Conservation (phyloP, 2,797 vertebrate genomes). For the Pterois miles region DNA sequence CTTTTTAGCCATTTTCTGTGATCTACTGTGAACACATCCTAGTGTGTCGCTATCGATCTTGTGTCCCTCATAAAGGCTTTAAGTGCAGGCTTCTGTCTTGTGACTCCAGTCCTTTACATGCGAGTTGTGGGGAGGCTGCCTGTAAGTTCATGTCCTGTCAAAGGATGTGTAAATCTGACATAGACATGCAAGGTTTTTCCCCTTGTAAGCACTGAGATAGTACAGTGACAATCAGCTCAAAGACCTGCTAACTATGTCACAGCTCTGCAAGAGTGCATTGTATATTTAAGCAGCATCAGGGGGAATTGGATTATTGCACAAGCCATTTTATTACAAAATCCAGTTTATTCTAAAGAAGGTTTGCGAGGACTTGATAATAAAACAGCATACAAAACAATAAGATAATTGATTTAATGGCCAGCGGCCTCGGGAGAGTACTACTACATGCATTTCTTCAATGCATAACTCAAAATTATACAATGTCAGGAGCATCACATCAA, state of each 20-base stretch:
- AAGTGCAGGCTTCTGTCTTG: conserved; percentile 27
- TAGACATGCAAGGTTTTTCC: conserved; percentile 67
- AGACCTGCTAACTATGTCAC: conserved; percentile 43
- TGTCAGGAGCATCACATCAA: background rate
- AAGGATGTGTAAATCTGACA: conserved; percentile 74
- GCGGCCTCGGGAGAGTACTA: background rate
- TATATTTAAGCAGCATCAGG: background rate
- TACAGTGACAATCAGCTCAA: conserved; percentile 27
- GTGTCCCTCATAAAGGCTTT: conserved; percentile 36
- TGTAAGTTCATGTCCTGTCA: conserved; percentile 56
- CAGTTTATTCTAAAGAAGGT: background rate
- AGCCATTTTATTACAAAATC: conserved; percentile 15
- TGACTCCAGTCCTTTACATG: conserved; percentile 20
- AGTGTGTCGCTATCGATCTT: conserved; percentile 10
- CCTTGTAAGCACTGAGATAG: conserved; percentile 45
- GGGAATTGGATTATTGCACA: conserved; percentile 23
- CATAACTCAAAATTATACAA: background rate
- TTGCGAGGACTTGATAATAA: background rate
- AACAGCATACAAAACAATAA: background rate
- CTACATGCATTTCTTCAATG: background rate
- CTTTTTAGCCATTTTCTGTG: conserved; percentile 26
- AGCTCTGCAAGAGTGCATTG: conserved; percentile 28
- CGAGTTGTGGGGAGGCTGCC: conserved; percentile 25
- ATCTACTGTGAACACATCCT: conserved; percentile 24
- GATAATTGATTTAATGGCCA: background rate